phyloP scores from a whole-genome alignment of 2,888 invertebrate species.

The Phyllotreta cruciferae region DNA sequence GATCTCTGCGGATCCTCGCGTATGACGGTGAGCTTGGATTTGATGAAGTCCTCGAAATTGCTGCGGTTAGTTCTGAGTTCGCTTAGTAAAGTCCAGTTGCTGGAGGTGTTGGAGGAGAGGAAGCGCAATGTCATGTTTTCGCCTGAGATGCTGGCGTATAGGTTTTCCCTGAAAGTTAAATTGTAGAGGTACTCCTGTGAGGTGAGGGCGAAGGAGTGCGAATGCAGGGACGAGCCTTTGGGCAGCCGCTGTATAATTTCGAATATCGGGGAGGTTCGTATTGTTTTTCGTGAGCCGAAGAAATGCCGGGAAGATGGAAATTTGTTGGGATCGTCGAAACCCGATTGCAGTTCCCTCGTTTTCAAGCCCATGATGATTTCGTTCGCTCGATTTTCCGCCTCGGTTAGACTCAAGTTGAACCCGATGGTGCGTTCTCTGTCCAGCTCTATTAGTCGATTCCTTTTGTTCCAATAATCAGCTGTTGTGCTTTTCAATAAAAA shows the following conservation, averaged over 20 bases:
- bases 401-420: slow-evolving; percentile 52
- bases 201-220: slow-evolving; percentile 62
- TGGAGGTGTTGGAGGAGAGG: slow-evolving; percentile 12
- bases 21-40: slow-evolving; percentile 65
- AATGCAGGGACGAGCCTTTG: slow-evolving; percentile 75
- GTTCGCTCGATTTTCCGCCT: slow-evolving; percentile 50
- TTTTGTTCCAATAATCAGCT: slow-evolving; percentile 43
- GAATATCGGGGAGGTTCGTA: slow-evolving; percentile 70
- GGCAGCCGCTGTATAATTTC: slow-evolving; percentile 72
- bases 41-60: slow-evolving; percentile 64
- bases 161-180: slow-evolving; percentile 20
- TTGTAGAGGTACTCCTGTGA: slow-evolving; percentile 1
- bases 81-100: slow-evolving; percentile 34
- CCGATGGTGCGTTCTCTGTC: slow-evolving; percentile 43
- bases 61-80: slow-evolving; percentile 39
- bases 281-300: slow-evolving; percentile 66
- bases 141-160: slow-evolving; percentile 24
- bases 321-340: slow-evolving; percentile 46
- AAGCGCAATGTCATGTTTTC: slow-evolving; percentile 26
- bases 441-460: slow-evolving; percentile 38
- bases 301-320: slow-evolving; percentile 73
- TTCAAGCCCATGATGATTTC: slow-evolving; percentile 51
- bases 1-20: slow-evolving; percentile 54
- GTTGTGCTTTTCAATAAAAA: background rate
- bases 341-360: slow-evolving; percentile 48